Evolutionary conservation across 1,140 invertebrate species (phyloP).

Genomic region (Heterodera carotae): DNA sequence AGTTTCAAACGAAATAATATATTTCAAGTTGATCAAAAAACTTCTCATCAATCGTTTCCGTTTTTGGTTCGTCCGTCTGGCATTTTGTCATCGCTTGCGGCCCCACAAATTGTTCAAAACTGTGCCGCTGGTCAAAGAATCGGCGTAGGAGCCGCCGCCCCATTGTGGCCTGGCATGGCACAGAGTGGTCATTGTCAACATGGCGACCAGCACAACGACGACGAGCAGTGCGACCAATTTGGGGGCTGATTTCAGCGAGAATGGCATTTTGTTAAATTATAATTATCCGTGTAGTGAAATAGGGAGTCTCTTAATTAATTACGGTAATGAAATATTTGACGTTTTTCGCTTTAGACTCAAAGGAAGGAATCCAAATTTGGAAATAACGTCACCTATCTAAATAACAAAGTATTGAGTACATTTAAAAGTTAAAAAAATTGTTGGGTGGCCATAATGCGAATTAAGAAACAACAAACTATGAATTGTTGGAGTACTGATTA

Average conservation of each 20-base stretch:
- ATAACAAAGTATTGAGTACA: too few species aligned
- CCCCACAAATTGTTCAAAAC: slow-evolving; percentile 3
- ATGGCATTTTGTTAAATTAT: background rate
- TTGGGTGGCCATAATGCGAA: too few species aligned
- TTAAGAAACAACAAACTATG: too few species aligned
- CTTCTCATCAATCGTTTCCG: too few species aligned
- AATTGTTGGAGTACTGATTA: too few species aligned
- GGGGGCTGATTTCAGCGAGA: background rate
- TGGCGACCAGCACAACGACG: background rate
- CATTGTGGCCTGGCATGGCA: background rate
- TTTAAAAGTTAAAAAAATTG: too few species aligned
- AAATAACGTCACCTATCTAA: too few species aligned
- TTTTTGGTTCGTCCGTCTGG: background rate
- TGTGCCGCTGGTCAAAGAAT: slow-evolving; percentile 21
- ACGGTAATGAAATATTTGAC: background rate
- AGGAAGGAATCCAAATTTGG: too few species aligned
- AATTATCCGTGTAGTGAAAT: background rate
- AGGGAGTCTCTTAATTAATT: too few species aligned
- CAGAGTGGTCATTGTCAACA: background rate
- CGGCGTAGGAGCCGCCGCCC: background rate
- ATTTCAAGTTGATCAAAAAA: too few species aligned
- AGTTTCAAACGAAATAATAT: too few species aligned
- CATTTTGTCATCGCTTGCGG: background rate
- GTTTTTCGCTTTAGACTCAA: too few species aligned
- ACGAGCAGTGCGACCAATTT: background rate